Conservation (phyloP, 2,888 invertebrate genomes). For the Nowickia ferox region DNA sequence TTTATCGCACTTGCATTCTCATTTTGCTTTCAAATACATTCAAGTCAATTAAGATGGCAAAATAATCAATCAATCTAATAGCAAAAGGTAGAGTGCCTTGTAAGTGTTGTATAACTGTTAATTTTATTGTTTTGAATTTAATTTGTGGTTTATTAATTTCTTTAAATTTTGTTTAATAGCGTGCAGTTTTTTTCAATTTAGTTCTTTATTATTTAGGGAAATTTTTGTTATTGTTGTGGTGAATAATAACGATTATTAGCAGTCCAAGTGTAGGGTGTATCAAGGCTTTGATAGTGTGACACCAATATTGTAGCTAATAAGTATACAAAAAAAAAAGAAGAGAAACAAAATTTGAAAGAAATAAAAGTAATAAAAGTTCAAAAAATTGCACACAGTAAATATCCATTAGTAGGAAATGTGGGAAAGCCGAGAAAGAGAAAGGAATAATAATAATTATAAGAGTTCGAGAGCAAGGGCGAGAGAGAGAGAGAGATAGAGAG, state of each 20-base stretch:
- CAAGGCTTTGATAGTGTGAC: conserved; percentile 83
- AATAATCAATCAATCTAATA: background rate
- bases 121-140: conserved; percentile 4
- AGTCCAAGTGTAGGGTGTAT: conserved; percentile 82
- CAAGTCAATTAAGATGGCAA: conserved; percentile 20
- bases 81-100: conserved; percentile 37
- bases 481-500: conserved; percentile 9
- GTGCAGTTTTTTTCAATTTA: conserved; percentile 59
- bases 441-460: background rate
- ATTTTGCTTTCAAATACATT: conserved; percentile 17
- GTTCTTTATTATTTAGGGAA: conserved; percentile 60
- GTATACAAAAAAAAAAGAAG: conserved; percentile 42
- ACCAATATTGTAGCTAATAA: conserved; percentile 82
- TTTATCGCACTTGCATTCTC: conserved; percentile 3
- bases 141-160: conserved; percentile 13
- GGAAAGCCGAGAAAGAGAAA: conserved; percentile 36
- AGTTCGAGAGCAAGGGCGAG: background rate
- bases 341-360: conserved; percentile 65
- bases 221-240: conserved; percentile 75
- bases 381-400: conserved; percentile 48
- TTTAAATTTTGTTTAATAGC: conserved; percentile 32
- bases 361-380: conserved; percentile 61
- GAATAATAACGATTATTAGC: conserved; percentile 77
- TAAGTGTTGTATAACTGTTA: background rate
- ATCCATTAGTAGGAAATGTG: conserved; percentile 16